Percentiles rank a stretch among this genome's conserved stretches.
Evolutionary conservation across 2,888 invertebrate species (phyloP).

Genomic region (Rhingia campestris): DNA sequence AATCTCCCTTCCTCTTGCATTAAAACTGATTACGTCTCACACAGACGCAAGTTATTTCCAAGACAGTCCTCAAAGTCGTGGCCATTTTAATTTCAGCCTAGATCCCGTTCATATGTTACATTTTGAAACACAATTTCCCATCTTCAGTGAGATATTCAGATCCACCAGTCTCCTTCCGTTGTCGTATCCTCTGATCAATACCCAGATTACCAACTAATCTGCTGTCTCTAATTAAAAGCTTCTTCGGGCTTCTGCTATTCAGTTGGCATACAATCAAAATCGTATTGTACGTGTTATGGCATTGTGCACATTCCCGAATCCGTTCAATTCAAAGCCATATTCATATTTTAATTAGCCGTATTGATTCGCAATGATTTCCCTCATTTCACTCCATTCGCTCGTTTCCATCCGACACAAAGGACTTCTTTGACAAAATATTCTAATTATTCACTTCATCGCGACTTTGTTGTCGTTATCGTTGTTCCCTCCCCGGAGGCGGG

Average conservation of each 20-base stretch:
- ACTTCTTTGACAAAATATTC: conserved; percentile 48
- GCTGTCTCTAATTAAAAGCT: not conserved
- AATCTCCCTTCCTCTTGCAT: too few species aligned
- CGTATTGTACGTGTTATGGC: not conserved
- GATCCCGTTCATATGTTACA: too few species aligned
- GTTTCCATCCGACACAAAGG: conserved; percentile 18
- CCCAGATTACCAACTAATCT: conserved; percentile 12
- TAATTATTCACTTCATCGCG: conserved; percentile 65
- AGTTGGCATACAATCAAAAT: conserved; percentile 5
- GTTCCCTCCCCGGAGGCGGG: not conserved
- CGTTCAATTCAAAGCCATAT: conserved; percentile 34
- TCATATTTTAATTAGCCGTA: conserved; percentile 64
- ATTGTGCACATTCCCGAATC: not conserved
- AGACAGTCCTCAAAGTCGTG: too few species aligned
- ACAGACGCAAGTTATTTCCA: too few species aligned
- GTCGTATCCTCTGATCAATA: too few species aligned
- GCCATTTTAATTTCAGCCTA: too few species aligned
- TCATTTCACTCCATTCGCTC: not conserved
- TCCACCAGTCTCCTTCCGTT: too few species aligned
- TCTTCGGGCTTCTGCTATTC: not conserved
- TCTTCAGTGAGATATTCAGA: too few species aligned
- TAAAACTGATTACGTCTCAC: too few species aligned
- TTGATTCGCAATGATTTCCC: conserved; percentile 42
- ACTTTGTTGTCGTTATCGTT: conserved; percentile 43
- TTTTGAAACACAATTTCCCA: too few species aligned